Base-by-base conservation (phyloP, 1,140 invertebrate species). In the Calycopis cecrops region DNA sequence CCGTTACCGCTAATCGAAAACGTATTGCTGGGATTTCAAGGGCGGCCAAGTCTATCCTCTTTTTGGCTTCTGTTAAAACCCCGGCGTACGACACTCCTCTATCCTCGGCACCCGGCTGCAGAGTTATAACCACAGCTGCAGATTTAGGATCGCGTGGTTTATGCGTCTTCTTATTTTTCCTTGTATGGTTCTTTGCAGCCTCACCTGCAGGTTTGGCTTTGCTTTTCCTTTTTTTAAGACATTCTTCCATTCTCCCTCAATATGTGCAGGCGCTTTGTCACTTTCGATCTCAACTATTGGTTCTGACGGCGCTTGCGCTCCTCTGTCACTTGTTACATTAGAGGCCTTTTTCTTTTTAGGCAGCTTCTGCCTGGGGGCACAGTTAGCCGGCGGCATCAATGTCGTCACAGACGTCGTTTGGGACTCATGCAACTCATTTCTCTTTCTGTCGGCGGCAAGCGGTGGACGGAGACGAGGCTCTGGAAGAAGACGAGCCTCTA, bases 401-500 rank as follows among this genome's bases (percentile, higher is more conserved):
- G 48, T 14, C 0, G 48, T 18, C 8, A 9, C 8, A 4, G 34
- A 6, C n/a, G 21, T 28, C 6, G 21, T 28, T 28, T 28, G 21
- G 2, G 21, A 28, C 1, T 9, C 1, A 3, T 1, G 4, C 21
- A 28, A 28, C 9, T 0, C 4, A 7, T 12, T 4, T 14, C n/a
- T n/a, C 10, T 35, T 49, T 6, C 47, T 8, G 21, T 56, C 54
- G 4, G 35, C 47, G 10, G 54, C 54, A 18, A 56, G 48, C 4
- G 54, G 54, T 3, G 54, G 47, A 4, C 54, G 47, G 2, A 38
- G 9, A 7, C 35, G 47, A 11, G 12, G 9, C 12, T 17, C 47
- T 1, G 54, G 54, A 1, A 56, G n/a, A 1, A 55, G 35, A 4
- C 42, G 21, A 35, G 40, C 44, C 12, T 48, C 52, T 7, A 53